Evolutionary conservation across 2,888 invertebrate genomes (phyloP).

Genomic region (Agrypnus murinus): DNA sequence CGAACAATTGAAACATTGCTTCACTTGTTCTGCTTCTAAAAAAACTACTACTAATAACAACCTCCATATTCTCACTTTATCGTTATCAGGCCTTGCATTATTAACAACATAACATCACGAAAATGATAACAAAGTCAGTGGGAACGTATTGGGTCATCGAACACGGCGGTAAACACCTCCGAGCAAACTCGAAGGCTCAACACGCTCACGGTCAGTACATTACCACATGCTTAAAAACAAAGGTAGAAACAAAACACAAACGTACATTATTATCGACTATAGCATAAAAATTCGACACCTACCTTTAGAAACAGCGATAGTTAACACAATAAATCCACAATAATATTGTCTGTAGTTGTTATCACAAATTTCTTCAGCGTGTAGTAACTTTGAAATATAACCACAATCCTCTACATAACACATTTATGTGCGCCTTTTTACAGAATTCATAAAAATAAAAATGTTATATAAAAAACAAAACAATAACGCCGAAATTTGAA

Average conservation of each 20-base stretch:
- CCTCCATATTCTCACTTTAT: too few relatives aligned
- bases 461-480: conserved; percentile 10
- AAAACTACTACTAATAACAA: too few relatives aligned
- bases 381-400: background rate
- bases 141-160: conserved; percentile 16
- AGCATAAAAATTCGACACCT: too few relatives aligned
- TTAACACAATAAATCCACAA: conserved; percentile 35
- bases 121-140: too few relatives aligned
- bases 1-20: too few relatives aligned
- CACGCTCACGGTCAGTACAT: background rate
- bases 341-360: conserved; percentile 27
- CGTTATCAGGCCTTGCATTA: too few relatives aligned
- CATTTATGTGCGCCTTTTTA: conserved; percentile 27
- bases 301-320: background rate
- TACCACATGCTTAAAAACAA: background rate
- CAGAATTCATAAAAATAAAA: background rate
- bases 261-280: too few relatives aligned
- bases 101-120: too few relatives aligned
- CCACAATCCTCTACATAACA: conserved; percentile 37
- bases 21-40: too few relatives aligned
- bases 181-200: too few relatives aligned
- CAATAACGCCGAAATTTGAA: conserved; percentile 22
- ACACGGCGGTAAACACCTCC: conserved; percentile 9
- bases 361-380: conserved; percentile 12
- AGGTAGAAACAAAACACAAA: background rate